phyloP scores from a whole-genome alignment of 2,797 vertebrate species.

The Anguilla pacifica region DNA sequence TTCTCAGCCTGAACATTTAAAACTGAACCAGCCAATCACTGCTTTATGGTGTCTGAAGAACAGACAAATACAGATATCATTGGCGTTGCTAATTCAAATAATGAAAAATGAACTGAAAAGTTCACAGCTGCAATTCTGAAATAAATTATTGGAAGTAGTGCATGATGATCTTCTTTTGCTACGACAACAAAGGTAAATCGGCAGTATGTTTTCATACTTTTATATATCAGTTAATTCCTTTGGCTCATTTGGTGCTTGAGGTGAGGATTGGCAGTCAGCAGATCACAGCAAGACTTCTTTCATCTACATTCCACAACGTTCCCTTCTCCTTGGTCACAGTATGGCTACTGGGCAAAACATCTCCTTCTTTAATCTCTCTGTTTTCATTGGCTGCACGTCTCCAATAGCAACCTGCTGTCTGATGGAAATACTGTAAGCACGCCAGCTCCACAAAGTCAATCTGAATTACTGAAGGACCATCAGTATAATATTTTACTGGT shows the following conservation, averaged over 20 bases:
- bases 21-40: too few species aligned
- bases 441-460: background rate
- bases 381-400: background rate
- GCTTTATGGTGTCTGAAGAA: too few species aligned
- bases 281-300: background rate
- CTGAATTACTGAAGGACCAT: background rate
- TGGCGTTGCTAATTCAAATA: too few species aligned
- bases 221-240: background rate
- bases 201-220: background rate
- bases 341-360: background rate
- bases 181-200: background rate
- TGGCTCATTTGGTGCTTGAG: background rate
- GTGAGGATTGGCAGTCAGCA: background rate
- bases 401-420: background rate
- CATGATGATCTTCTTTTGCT: background rate
- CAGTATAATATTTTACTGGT: background rate
- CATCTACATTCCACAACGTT: conserved; percentile 3
- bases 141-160: background rate
- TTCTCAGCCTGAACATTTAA: background rate
- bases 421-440: background rate
- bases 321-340: background rate
- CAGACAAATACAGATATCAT: too few species aligned
- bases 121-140: background rate
- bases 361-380: background rate
- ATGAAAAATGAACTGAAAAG: too few species aligned